Evolutionary conservation across 2,113 vertebrate species (phyloP), one percentile per base, ranked within the genome.

Genomic region (Australoheros scitulus): DNA sequence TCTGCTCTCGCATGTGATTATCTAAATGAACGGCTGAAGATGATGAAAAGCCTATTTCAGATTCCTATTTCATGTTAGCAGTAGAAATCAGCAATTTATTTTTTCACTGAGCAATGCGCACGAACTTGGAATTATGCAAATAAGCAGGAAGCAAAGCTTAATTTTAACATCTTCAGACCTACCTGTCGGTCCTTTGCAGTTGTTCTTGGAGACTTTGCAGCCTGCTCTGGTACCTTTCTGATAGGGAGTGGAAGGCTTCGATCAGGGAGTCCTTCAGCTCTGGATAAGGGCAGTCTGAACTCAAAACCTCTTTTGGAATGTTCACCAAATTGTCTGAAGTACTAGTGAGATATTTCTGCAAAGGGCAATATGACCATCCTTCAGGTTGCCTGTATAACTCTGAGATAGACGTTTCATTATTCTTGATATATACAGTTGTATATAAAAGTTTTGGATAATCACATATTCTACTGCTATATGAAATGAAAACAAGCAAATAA

Each of bases 201-300:
- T 96, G 94, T 22, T 94, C 74, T 52, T 95, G 93, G 43, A 96
- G 61, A 41, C 89, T 87, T 57, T 93, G 93, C 13, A 98, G 90
- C 81, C 93, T 96, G 34, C 80, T 85, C 83, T 93, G 90, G 92
- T 96, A 97, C 34, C 92, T 93, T 0, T 94, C 84, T 77, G 96
- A 95, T 74, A 98, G 94, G 34, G 93, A 92, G 56, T 18, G 92
- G 91, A 97, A 99, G 86, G 97, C 95, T 6, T 88, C 72, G 57
- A 97, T 80, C 82, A 99, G 29, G 1, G 95, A 92, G 22, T 88
- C 88, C 93, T 96, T 96, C 88, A 98, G 55, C 61, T 96, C 95
- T n/a, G 96, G 95, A 77, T 95, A 97, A 0, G 97, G 97, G 64
- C 97, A 98, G 6, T 97, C 95, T 80, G 97, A 92, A 59, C 91